Evolutionary conservation across 30 jellyfish, hydroid and myxozoan genomes (phyloP), one percentile per base, ranked within the genome.

Genomic region (Cassiopea xamachana): DNA sequence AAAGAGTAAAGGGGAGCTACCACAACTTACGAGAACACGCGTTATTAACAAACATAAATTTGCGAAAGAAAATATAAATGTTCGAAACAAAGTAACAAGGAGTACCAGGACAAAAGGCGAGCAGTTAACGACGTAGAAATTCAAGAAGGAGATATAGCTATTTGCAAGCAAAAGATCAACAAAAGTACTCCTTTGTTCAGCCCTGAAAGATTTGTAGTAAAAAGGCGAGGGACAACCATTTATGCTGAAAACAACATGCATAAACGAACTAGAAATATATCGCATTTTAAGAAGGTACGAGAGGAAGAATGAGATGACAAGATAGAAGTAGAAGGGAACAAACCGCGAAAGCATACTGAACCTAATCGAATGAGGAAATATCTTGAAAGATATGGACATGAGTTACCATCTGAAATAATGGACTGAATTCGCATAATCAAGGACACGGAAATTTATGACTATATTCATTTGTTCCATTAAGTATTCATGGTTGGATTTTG

Each of bases 1-100:
- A 8, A 17, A 45, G 13, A 47, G 17, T 1, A 55, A 69, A 44
- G 79, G 87, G 3, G 69, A 87, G 18, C 86, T 71, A 3, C 91
- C 87, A 8, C 75, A 74, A 14, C 45, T 68, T 10, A n/a, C 12
- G 0, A 10, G 12, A 6, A 55, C 64, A 55, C 64, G 17, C 64
- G 64, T 55, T 55, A 55, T 55, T 10, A 55, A 55, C 64, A 55
- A 55, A 6, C 64, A 55, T 55, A 55, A 55, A 55, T 55, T 55
- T 10, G 64, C 64, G 64, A 55, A 55, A 55, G 64, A 55, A 55
- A 55, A 55, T 55, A 55, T 55, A 55, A 10, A 55, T 55, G 12
- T 10, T 3, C 64, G 64, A 55, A 55, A 55, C 64, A 55, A 55
- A 55, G 64, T 55, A 55, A 55, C 64, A 55, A 0, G 64, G 64